These are phyloP conservation scores for Melanerpes aurifrons DNA, from an alignment of 2,113 vertebrate genomes.

Conservation along the genomic window DNA sequence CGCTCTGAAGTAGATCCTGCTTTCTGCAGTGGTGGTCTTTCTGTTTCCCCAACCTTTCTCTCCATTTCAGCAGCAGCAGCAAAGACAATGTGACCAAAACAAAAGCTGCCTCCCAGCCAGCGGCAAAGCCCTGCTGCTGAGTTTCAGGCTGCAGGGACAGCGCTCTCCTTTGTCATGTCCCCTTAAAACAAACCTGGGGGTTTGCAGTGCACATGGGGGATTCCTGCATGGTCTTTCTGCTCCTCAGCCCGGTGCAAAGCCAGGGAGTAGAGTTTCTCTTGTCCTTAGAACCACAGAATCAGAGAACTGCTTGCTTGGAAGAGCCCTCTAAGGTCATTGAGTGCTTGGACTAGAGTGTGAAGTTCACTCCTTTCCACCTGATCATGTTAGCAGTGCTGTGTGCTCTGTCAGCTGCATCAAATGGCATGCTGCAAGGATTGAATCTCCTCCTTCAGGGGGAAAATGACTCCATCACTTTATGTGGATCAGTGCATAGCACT, in stretches of 20 bases:
- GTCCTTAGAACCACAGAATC: too few species aligned
- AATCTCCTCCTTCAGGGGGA: background rate
- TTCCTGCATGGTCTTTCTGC: background rate
- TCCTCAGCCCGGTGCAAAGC: fast-evolving
- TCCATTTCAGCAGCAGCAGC: background rate
- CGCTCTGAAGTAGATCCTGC: background rate
- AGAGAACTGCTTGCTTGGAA: too few species aligned
- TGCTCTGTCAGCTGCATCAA: background rate
- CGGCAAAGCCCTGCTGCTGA: fast-evolving
- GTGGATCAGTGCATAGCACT: background rate
- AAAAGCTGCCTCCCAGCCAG: background rate
- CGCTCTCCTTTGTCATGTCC: background rate
- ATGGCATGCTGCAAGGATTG: background rate
- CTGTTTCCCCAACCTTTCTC: background rate
- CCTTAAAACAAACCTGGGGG: background rate
- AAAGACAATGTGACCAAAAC: fast-evolving
- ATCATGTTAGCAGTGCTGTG: background rate
- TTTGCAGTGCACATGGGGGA: background rate
- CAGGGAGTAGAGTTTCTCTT: background rate
- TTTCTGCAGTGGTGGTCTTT: background rate
- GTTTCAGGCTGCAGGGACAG: background rate
- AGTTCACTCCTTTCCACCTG: background rate
- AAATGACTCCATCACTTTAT: background rate
- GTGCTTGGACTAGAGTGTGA: background rate
- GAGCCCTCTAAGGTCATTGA: too few species aligned